A percentile compares a stretch with the other conserved stretches of the same genome.
phyloP scores from a whole-genome alignment of 2,113 vertebrate genomes.

The Propithecus coquereli region DNA sequence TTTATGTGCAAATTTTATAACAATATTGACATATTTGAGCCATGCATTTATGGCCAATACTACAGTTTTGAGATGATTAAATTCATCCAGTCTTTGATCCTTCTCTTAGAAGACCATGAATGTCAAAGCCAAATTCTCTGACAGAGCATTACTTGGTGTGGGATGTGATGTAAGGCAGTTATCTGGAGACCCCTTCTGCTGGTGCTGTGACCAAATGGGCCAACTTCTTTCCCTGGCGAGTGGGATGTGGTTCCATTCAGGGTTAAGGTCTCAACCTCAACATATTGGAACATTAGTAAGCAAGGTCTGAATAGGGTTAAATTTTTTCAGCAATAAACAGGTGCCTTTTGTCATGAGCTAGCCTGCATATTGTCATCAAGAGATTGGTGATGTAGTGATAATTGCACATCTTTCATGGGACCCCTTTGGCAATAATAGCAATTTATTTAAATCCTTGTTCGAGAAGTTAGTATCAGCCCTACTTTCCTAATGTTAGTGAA shows the following conservation, averaged over 20 bases:
- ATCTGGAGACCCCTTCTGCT: not conserved
- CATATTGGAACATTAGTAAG: not conserved
- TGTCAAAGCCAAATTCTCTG: not conserved
- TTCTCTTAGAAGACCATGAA: not conserved
- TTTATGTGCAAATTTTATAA: not conserved
- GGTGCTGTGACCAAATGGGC: not conserved
- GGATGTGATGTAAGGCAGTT: not conserved
- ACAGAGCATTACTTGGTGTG: not conserved
- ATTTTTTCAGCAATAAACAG: not conserved
- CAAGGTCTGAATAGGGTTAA: not conserved
- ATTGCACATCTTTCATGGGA: not conserved
- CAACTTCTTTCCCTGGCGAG: not conserved
- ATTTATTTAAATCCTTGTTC: not conserved
- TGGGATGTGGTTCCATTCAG: not conserved
- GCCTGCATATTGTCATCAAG: not conserved
- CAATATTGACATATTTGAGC: not conserved
- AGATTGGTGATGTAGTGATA: not conserved
- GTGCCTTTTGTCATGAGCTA: not conserved
- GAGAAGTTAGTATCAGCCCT: not conserved
- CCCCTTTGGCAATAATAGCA: not conserved
- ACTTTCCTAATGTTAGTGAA: not conserved
- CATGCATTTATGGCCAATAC: not conserved
- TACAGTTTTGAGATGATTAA: conserved; percentile 21
- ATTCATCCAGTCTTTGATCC: not conserved
- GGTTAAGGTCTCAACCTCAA: not conserved